phyloP scores from a whole-genome alignment of 2,797 vertebrate species.

The Coilia nasus region DNA sequence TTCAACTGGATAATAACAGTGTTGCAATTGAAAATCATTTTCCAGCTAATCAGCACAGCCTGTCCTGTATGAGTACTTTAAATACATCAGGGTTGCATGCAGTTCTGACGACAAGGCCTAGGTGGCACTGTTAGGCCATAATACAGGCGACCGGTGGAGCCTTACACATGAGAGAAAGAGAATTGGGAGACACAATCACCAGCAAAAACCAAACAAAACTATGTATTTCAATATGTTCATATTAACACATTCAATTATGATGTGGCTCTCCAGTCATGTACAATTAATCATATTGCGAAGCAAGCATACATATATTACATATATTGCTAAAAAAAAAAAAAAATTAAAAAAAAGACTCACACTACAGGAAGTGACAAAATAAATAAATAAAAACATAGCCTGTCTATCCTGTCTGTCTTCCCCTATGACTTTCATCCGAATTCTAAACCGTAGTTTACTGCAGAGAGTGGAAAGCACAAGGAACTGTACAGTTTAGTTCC shows the following conservation, averaged over 20 bases:
- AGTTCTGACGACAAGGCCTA: neutral
- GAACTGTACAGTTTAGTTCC: neutral
- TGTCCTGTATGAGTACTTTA: neutral
- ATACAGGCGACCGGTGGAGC: neutral
- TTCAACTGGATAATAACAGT: neutral
- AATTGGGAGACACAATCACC: neutral
- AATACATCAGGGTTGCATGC: neutral
- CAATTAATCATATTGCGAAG: neutral
- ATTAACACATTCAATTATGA: neutral
- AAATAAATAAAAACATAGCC: too few species aligned
- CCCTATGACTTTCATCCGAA: too few species aligned
- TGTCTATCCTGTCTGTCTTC: too few species aligned
- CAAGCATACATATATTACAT: neutral
- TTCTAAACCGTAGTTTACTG: too few species aligned
- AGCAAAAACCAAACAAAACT: neutral
- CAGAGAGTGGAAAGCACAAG: neutral
- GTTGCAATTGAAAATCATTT: neutral
- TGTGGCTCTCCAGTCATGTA: neutral
- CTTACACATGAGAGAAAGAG: neutral
- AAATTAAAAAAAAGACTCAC: neutral
- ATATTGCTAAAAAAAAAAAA: neutral
- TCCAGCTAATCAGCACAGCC: neutral
- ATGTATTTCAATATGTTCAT: neutral
- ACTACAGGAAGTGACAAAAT: too few species aligned
- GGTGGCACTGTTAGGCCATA: constrained; percentile 36